Base-by-base conservation (phyloP, 2,797 vertebrate species). In the Triplophysa bombifrons region DNA sequence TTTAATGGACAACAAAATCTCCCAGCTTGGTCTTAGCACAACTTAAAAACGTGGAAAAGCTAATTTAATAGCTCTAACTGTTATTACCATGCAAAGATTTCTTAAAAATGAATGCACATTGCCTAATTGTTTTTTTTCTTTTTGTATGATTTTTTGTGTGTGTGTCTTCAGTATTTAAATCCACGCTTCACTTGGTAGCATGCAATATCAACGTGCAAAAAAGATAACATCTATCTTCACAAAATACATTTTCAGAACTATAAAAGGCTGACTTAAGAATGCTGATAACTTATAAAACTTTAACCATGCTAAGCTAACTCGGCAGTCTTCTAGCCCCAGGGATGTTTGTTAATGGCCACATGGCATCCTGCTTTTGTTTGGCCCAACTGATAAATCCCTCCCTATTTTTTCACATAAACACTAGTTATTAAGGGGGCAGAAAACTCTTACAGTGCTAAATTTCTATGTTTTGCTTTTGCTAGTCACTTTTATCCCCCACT, bases 201-300 rank as follows among this genome's bases (percentile, higher is more conserved):
- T 95, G 94, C 94, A 95, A 93, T 94, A 94, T 93, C 89, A 89
- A 94, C 93, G 92, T 94, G 93, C 93, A 95, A 94, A 94, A 93
- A 94, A 93, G 92, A 93, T 93, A 94, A 95, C 93, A 94, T 92
- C 92, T 93, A 94, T 92, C 90, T 93, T 90, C 94, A 94, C 93
- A 94, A 94, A 94, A 94, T 93, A 94, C 93, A 92, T 92, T 88
- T 94, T 93, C 82, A 89, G 89, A 91, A 93, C 92, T 95, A 94
- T 92, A 95, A 95, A 95, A 95, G 89, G 91, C 91, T 93, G 91
- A 91, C 84, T 89, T 92, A 93, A 93, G 92, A 94, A 94, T 88
- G 91, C 90, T 93, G 92, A 92, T 93, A 93, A 94, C 91, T 91
- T 92, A 92, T 90, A 88, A 87, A 92, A 92, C 90, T 92, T 81